Base-by-base conservation (phyloP, 2,113 vertebrate species). In the Abramis brama region DNA sequence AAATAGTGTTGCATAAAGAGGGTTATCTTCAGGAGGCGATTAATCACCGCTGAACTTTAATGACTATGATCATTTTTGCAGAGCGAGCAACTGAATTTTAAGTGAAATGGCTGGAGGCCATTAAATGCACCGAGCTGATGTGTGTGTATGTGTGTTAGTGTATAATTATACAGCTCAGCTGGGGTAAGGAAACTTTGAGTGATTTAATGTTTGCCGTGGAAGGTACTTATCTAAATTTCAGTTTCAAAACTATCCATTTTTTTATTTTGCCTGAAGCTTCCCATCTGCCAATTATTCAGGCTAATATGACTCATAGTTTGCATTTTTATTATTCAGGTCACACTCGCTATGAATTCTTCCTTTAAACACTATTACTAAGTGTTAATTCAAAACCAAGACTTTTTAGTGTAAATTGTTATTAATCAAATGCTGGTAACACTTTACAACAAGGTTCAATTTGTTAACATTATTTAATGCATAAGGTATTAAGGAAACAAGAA, bases 31-130 rank as follows among this genome's bases (percentile, higher is more conserved):
- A 75, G 39, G 27, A 55, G 79, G 73, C 25, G 71, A 87, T 90
- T 85, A 55, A 87, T 89, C 86, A 88, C 30, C 64, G 78, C 45
- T 62, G 85, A 50, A 77, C 85, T 83, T 68, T 91, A 85, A 91
- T 88, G 83, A 39, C 64, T 82, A 83, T 87, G 87, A 89, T 90
- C 47, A 87, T 87, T 86, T 85, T 79, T 78, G 66, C 84, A 86
- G 73, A 21, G 55, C 8, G 25, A 43, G 86, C 33, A 73, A 43
- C 66, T 76, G 87, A 86, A 90, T 88, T 84, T 88, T 82, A 86
- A 85, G 83, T 71, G 55, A 59, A 85, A 66, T 86, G 80, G 76
- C 73, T 86, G 68, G 52, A 82, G 82, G 74, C 66, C 70, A 89
- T 84, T 71, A 68, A 71, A 74, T 81, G 52, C 5, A 68, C 43